Percentiles rank a stretch among this genome's conserved stretches.
Evolutionary conservation across 2,888 invertebrate species (phyloP).

Genomic region (Lycocerus yunnanus): DNA sequence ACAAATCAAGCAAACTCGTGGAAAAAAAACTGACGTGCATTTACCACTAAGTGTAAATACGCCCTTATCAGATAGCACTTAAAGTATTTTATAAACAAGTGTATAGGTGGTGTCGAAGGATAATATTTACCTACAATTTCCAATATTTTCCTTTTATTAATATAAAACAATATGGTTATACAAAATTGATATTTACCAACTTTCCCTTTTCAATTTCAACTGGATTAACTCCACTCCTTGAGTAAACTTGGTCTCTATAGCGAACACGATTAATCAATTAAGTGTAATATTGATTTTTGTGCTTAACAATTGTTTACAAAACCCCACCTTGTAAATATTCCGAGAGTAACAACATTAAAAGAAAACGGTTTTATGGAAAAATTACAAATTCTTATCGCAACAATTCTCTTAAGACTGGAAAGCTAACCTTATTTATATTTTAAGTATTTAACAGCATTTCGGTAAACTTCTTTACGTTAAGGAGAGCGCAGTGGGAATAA

Average conservation of each 20-base stretch:
- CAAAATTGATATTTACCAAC: not conserved
- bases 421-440: not conserved
- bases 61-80: not conserved
- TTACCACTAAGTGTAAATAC: not conserved
- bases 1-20: not conserved
- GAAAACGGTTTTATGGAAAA: not conserved
- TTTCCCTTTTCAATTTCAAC: conserved; percentile 3
- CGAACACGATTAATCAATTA: conserved; percentile 4
- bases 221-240: conserved; percentile 3
- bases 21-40: not conserved
- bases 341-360: not conserved
- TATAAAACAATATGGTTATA: conserved; percentile 2
- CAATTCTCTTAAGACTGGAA: not conserved
- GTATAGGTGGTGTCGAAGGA: not conserved
- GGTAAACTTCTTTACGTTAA: not conserved
- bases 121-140: not conserved
- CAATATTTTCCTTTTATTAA: not conserved
- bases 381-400: not conserved
- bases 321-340: conserved; percentile 5
- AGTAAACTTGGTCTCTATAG: not conserved
- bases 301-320: conserved; percentile 4
- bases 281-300: conserved; percentile 4
- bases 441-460: not conserved
- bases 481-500: not conserved
- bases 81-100: not conserved